Conservation (phyloP, 2,797 vertebrate species). For the Lepilemur septentrionalis region DNA sequence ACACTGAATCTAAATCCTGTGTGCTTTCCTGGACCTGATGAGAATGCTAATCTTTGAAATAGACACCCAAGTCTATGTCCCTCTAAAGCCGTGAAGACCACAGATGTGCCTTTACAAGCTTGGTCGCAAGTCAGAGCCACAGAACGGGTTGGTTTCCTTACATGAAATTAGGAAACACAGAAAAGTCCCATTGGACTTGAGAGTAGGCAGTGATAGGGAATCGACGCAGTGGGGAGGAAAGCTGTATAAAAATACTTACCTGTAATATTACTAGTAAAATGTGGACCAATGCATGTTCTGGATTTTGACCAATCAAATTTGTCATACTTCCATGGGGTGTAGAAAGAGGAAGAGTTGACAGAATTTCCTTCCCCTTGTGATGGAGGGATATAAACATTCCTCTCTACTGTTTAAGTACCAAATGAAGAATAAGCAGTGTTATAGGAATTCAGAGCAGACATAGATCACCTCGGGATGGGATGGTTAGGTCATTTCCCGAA, state of each 20-base stretch:
- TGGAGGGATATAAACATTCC: neutral
- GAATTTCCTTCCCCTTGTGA: neutral
- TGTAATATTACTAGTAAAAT: neutral
- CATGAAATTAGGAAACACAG: neutral
- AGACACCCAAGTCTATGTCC: neutral
- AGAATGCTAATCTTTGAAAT: neutral
- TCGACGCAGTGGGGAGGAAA: neutral
- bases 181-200: neutral
- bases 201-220: neutral
- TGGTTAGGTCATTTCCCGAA: neutral
- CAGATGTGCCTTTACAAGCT: neutral
- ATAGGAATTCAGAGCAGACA: neutral
- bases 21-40: neutral
- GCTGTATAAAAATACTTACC: neutral
- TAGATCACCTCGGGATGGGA: neutral
- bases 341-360: neutral
- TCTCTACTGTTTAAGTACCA: neutral
- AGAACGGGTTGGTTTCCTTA: neutral
- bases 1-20: neutral
- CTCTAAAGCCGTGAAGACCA: neutral
- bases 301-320: neutral
- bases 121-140: neutral
- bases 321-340: neutral
- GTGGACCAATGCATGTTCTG: neutral
- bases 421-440: neutral